Base-by-base conservation (phyloP, 2,888 invertebrate species). In the Leptinotarsa juncta region DNA sequence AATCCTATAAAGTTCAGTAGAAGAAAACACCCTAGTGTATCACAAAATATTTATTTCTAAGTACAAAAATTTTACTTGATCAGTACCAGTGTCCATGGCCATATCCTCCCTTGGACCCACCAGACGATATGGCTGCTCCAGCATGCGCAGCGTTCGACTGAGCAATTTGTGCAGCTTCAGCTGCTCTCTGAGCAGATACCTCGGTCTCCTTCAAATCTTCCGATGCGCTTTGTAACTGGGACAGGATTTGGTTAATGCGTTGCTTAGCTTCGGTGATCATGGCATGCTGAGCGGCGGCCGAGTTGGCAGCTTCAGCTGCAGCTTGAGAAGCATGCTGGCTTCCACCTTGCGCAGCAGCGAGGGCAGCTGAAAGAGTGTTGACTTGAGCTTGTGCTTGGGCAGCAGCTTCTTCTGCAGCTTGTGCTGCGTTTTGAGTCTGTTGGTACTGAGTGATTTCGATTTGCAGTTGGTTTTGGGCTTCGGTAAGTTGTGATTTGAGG, bases 121-220 rank as follows among this genome's bases (percentile, higher is more conserved):
- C 79, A 42, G 79, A 79, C 32, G 77, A 77, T 5, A 80, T 80
- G 4, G 80, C 81, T 12, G 81, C 81, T 3, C 81, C 81, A 4
- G 81, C 94, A 42, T 91, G 92, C 0, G 93, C 93, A 0, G 94
- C 93, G 84, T 93, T 93, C 55, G 91, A 91, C 81, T 93, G 94
- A 0, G 94, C 94, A 76, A 91, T 90, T 81, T 93, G 93, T 0
- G 93, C 94, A 0, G 92, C 89, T 71, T 91, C 89, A 87, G 89
- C 89, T 42, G 92, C 92, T 82, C 92, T 93, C 72, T 91, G 89
- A 1, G 94, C 92, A 4, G 94, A 93, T 0, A 90, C 86, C 83
- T 93, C 92, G 0, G 94, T 94, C 3, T 93, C 93, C 77, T 93
- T 92, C 83, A 93, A 93, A 85, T 94, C 94, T 74, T 92, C 87